These are phyloP conservation scores for Cordilura impudica DNA, from an alignment of 2,888 invertebrate species.

Conservation along the genomic window DNA sequence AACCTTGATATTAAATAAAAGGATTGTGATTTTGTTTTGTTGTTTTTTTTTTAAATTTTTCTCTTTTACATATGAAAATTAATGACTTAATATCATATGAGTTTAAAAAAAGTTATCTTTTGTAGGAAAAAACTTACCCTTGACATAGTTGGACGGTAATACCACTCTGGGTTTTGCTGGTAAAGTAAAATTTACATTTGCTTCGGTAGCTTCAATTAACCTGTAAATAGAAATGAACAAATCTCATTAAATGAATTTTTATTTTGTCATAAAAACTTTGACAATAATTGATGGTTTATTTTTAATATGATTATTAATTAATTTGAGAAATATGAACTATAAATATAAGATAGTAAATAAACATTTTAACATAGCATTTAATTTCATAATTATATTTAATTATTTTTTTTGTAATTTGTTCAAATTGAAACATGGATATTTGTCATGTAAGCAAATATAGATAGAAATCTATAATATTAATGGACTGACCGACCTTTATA, in stretches of 20 bases:
- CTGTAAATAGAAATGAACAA: conserved; percentile 68
- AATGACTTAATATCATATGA: not conserved
- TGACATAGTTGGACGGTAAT: conserved; percentile 86
- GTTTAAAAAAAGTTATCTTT: conserved; percentile 1
- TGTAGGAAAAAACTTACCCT: conserved; percentile 80
- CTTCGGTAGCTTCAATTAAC: conserved; percentile 76
- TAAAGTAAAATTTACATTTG: conserved; percentile 81
- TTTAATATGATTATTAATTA: no score
- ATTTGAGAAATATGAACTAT: no score
- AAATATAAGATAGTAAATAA: no score
- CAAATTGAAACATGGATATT: no score
- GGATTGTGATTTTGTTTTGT: not conserved
- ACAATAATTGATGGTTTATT: not conserved
- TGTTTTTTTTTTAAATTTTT: not conserved
- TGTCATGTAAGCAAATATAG: no score
- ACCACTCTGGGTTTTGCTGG: conserved; percentile 83
- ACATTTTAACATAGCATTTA: no score
- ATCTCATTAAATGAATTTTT: not conserved
- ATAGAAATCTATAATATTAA: no score
- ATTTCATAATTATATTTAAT: no score
- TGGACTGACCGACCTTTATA: no score
- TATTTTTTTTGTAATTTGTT: no score
- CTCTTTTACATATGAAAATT: not conserved
- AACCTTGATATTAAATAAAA: not conserved
- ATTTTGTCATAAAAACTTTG: not conserved